phyloP scores from a whole-genome alignment of 2,797 vertebrate genomes.

The Malurus splendens region DNA sequence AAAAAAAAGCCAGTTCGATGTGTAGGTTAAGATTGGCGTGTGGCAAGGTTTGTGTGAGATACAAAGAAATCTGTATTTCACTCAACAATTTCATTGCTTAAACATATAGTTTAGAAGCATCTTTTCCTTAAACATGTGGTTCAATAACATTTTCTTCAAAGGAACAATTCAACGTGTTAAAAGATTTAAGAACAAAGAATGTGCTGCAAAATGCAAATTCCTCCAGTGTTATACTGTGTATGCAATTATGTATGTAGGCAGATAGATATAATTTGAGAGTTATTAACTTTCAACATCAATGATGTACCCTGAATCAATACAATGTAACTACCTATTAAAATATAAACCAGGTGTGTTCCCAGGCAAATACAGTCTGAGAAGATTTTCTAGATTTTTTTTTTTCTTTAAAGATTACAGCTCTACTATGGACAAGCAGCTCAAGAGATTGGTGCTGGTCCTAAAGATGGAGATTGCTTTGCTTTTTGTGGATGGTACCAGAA shows the following conservation, averaged over 20 bases:
- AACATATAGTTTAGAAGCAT: slow-evolving; percentile 47
- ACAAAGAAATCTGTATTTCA: slow-evolving; percentile 55
- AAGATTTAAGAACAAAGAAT: slow-evolving; percentile 59
- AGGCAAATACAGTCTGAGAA: slow-evolving; percentile 42
- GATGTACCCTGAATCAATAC: slow-evolving; percentile 47
- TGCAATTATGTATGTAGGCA: slow-evolving; percentile 55
- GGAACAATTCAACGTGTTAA: slow-evolving; percentile 46
- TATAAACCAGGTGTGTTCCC: slow-evolving; percentile 56
- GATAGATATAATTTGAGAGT: slow-evolving; percentile 63
- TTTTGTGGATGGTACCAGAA: neutral
- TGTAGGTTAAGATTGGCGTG: slow-evolving; percentile 21
- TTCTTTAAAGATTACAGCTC: slow-evolving; percentile 22
- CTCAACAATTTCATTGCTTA: slow-evolving; percentile 51
- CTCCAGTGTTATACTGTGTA: slow-evolving; percentile 44
- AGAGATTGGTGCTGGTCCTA: slow-evolving; percentile 22
- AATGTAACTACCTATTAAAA: slow-evolving; percentile 45
- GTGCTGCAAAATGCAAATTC: slow-evolving; percentile 53
- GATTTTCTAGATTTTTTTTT: slow-evolving; percentile 1
- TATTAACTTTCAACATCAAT: slow-evolving; percentile 61
- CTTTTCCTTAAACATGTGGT: slow-evolving; percentile 46
- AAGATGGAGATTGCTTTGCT: neutral
- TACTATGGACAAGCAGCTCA: slow-evolving; percentile 22
- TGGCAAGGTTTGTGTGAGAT: slow-evolving; percentile 26
- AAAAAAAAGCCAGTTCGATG: neutral
- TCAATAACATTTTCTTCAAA: slow-evolving; percentile 57